A percentile compares a stretch with the other conserved stretches of the same genome.
These are phyloP conservation scores for Sitophilus oryzae DNA, from an alignment of 1,140 invertebrate genomes.

Conservation along the genomic window DNA sequence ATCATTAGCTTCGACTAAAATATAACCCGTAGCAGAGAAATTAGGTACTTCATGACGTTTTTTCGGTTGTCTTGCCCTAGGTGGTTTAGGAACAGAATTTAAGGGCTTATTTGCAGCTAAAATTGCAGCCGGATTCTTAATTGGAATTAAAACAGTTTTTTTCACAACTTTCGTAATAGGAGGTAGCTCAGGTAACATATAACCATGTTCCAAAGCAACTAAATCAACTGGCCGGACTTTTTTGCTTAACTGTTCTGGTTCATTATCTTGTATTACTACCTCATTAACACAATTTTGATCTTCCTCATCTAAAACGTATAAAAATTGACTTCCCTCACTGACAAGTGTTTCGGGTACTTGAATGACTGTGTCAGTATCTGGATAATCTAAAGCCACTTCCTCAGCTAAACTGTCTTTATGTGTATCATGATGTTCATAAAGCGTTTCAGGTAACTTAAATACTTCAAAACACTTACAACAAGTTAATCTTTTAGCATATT, in stretches of 20 bases:
- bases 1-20: conserved; percentile 33
- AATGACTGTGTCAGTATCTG: conserved; percentile 29
- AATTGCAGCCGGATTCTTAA: not conserved
- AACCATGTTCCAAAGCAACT: conserved; percentile 39
- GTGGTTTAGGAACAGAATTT: conserved; percentile 20
- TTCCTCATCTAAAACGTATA: conserved; percentile 35
- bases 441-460: conserved; percentile 31
- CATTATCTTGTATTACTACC: conserved; percentile 36
- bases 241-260: conserved; percentile 5
- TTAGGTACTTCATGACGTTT: conserved; percentile 39
- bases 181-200: conserved; percentile 30
- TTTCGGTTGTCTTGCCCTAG: conserved; percentile 25
- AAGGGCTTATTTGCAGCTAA: conserved; percentile 18
- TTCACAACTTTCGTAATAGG: conserved; percentile 10
- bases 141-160: too few relatives aligned
- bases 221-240: conserved; percentile 26
- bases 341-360: conserved; percentile 19
- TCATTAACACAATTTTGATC: conserved; percentile 38
- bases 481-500: conserved; percentile 28
- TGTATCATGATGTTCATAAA: conserved; percentile 37
- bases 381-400: too few relatives aligned
- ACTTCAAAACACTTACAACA: conserved; percentile 36
- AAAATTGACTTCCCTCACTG: conserved; percentile 29
- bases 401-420: conserved; percentile 27
- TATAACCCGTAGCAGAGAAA: conserved; percentile 39